Conservation (phyloP, 2,888 invertebrate species). For the Ornithoptera priamus region DNA sequence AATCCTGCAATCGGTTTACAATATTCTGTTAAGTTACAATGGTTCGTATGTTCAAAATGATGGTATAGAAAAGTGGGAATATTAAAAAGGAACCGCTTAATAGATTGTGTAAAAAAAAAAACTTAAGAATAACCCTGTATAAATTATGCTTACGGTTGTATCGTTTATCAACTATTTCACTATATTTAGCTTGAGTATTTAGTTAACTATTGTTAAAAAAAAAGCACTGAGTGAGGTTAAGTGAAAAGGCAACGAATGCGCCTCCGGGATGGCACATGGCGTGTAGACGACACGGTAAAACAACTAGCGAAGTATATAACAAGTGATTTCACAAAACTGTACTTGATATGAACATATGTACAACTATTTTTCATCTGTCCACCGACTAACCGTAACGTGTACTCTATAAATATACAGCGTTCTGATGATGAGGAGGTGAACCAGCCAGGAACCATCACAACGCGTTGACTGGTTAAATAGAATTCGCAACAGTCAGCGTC, state of each 20-base stretch:
- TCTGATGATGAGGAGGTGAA: not conserved
- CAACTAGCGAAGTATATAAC: slow-evolving; percentile 65
- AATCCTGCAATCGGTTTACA: too few species aligned
- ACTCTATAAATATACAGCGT: slow-evolving; percentile 31
- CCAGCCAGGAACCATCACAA: not conserved
- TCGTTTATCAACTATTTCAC: slow-evolving; percentile 63
- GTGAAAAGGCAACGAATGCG: slow-evolving; percentile 67
- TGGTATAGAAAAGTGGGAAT: slow-evolving; percentile 16
- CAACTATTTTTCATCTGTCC: slow-evolving; percentile 50
- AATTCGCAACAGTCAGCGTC: slow-evolving; percentile 4
- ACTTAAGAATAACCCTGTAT: slow-evolving; percentile 77
- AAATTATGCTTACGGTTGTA: slow-evolving; percentile 77
- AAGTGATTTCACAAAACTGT: slow-evolving; percentile 66
- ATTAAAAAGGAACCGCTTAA: slow-evolving; percentile 18
- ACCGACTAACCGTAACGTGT: slow-evolving; percentile 41
- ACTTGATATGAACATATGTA: slow-evolving; percentile 74
- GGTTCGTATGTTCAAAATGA: slow-evolving; percentile 14
- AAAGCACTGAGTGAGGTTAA: slow-evolving; percentile 72
- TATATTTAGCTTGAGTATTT: slow-evolving; percentile 74
- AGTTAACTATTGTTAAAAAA: slow-evolving; percentile 52
- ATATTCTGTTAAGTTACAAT: not conserved
- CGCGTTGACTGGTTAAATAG: not conserved
- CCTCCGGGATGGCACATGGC: slow-evolving; percentile 73
- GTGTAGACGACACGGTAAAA: slow-evolving; percentile 61
- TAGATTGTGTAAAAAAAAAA: slow-evolving; percentile 35